Evolutionary conservation across 2,888 invertebrate species (phyloP).

Genomic region (Osmoderma eremita): DNA sequence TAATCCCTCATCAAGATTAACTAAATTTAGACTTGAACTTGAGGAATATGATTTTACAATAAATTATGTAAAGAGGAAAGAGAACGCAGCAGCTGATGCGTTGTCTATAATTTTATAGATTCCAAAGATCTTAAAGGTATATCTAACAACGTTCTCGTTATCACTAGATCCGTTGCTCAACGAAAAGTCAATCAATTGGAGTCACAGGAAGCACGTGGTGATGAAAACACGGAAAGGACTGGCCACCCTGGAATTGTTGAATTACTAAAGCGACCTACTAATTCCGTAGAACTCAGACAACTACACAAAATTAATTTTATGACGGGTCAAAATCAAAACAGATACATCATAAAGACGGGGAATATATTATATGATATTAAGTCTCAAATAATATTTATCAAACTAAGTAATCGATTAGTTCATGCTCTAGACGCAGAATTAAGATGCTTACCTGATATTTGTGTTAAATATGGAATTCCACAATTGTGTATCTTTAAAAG

Average conservation of each 20-base stretch:
- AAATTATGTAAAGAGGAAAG: slow-evolving; percentile 48
- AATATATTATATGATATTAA: slow-evolving; percentile 22
- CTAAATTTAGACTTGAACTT: slow-evolving; percentile 50
- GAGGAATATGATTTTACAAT: slow-evolving; percentile 49
- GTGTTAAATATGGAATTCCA: slow-evolving; percentile 32
- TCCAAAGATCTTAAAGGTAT: slow-evolving; percentile 2
- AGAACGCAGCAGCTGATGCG: slow-evolving; percentile 43
- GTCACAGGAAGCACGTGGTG: neutral
- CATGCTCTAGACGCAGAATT: slow-evolving; percentile 24
- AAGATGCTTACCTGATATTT: slow-evolving; percentile 29
- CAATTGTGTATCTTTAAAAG: slow-evolving; percentile 41
- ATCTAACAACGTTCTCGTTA: neutral
- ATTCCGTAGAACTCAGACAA: slow-evolving; percentile 11
- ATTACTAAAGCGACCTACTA: neutral
- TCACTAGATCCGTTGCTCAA: slow-evolving; percentile 3
- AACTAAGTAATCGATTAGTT: slow-evolving; percentile 28
- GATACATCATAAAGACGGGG: slow-evolving; percentile 6
- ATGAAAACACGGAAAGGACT: slow-evolving; percentile 1
- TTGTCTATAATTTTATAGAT: slow-evolving; percentile 24
- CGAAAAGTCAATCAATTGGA: neutral
- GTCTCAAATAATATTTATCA: slow-evolving; percentile 26
- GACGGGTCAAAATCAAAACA: neutral
- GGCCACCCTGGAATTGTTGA: slow-evolving; percentile 18
- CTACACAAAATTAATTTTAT: slow-evolving; percentile 9
- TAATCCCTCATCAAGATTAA: slow-evolving; percentile 50